Evolutionary conservation across 2,113 vertebrate species (phyloP), one percentile per base, ranked within the genome.

Genomic region (Anhinga rufa): DNA sequence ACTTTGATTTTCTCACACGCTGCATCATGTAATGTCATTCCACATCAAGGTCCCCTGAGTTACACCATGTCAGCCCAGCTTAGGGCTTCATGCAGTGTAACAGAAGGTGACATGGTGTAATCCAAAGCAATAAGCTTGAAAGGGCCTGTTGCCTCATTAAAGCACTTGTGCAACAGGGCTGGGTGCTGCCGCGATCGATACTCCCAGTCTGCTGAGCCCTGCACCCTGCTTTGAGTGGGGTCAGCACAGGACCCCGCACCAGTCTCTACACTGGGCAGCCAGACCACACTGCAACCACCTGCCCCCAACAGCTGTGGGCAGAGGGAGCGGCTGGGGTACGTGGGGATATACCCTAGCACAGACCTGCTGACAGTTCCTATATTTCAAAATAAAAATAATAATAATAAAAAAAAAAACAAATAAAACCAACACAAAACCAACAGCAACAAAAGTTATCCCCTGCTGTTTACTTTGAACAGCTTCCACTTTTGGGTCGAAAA

Each of bases 291-390:
- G 16, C 32, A n/a, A 29, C 31, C 42, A 9, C 1, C 4, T 24
- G 84, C 1, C 48, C 52, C 19, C 29, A 71, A 0, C 12, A 54
- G 42, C 3, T 0, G 0, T 19, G 44, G 58, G 44, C 80, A 69
- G 42, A 26, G 42, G 36, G 25, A 82, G 31, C 4, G 4, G 17
- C 38, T 21, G 61, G 32, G 38, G 4, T 0, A 7, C 0, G 0
- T 0, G 3, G 44, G 42, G 36, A 74, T 10, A 1, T 9, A 34
- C 9, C 29, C 44, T 34, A 9, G 22, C 36, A 74, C 18, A 25
- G 36, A 29, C 25, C 18, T 48, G 44, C 20, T 3, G 4, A 40
- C 8, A 14, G 31, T 5, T 26, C 49, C 52, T 9, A 0, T 21
- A 24, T n/a, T 86, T 54, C 36, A 54, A 76, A 91, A 71, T 10